Base-by-base conservation (phyloP, 2,888 invertebrate genomes). In the Hyalella azteca region DNA sequence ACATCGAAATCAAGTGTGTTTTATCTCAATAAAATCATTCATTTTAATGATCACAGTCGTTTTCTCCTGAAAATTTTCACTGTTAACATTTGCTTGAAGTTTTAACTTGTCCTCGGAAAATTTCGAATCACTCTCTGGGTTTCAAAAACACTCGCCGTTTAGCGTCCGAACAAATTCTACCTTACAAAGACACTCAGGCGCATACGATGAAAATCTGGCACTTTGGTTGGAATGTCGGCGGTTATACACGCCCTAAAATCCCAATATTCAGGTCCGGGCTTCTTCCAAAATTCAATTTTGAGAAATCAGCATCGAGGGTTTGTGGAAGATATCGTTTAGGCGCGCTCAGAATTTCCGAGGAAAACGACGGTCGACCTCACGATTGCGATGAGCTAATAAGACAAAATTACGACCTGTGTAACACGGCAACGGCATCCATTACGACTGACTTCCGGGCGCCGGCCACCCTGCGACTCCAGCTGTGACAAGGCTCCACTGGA, bases 331-430 rank as follows among this genome's bases (percentile, higher is more conserved):
- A 66, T 66, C 32, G 66, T 36, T 36, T 32, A 36, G 66, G 36
- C 32, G 29, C 32, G 36, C 29, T 36, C 32, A 66, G 66, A 66
- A 66, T 66, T 66, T 32, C 66, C 32, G 36, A 36, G 66, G 66
- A 66, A 39, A 66, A 66, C 66, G 66, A 66, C 15, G n/a, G n/a
- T n/a, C 66, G 66, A 66, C 66, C 66, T 36, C 36, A 66, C 66
- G 36, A 66, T 66, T 66, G 66, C 29, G 66, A 66, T 66, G 66
- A 66, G 66, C 36, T 66, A 66, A 66, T 66, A 66, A 66, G 36
- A 36, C 29, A 22, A 66, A 66, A 19, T 66, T 66, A 66, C 36
- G 66, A 66, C 36, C 36, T 36, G 36, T 36, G 66, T 66, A 66
- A 66, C 66, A 66, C 66, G 66, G 19, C 66, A 36, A 36, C 39